A percentile compares a stretch with the other conserved stretches of the same genome.
Evolutionary conservation across 2,888 invertebrate genomes (phyloP).

Genomic region (Pseudococcus viburni): DNA sequence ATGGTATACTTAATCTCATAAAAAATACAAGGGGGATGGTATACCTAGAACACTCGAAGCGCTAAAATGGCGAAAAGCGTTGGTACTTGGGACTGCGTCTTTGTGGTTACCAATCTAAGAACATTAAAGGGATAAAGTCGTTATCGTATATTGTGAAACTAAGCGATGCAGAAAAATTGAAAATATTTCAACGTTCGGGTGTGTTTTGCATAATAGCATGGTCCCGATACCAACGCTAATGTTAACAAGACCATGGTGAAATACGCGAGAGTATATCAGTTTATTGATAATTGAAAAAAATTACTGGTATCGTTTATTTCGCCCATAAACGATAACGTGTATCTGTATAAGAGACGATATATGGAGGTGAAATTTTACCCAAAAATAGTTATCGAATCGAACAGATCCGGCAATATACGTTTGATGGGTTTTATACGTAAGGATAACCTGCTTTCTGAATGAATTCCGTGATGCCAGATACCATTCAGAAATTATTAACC

Average conservation of each 20-base stretch:
- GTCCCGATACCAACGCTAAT: not conserved
- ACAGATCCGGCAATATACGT: not conserved
- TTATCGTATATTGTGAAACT: constrained; percentile 47
- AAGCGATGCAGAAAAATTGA: constrained; percentile 55
- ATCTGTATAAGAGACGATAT: not conserved
- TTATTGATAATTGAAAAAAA: constrained; percentile 44
- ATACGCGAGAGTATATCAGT: not conserved
- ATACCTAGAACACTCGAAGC: not conserved
- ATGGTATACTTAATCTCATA: constrained; percentile 38
- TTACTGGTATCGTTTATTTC: constrained; percentile 18
- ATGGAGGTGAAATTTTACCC: not conserved
- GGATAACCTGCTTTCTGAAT: not conserved
- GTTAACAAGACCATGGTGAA: constrained; percentile 1
- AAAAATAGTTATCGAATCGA: not conserved
- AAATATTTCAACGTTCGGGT: constrained; percentile 17
- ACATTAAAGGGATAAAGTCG: constrained; percentile 54
- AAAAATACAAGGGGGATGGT: not conserved
- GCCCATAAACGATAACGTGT: not conserved
- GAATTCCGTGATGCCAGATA: not conserved
- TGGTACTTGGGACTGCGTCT: not conserved
- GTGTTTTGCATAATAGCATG: constrained; percentile 41
- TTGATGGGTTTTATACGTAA: not conserved
- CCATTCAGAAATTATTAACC: not conserved
- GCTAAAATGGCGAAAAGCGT: not conserved
- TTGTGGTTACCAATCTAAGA: constrained; percentile 42